phyloP scores from a whole-genome alignment of 1,140 invertebrate species.

The Piezodorus guildinii region DNA sequence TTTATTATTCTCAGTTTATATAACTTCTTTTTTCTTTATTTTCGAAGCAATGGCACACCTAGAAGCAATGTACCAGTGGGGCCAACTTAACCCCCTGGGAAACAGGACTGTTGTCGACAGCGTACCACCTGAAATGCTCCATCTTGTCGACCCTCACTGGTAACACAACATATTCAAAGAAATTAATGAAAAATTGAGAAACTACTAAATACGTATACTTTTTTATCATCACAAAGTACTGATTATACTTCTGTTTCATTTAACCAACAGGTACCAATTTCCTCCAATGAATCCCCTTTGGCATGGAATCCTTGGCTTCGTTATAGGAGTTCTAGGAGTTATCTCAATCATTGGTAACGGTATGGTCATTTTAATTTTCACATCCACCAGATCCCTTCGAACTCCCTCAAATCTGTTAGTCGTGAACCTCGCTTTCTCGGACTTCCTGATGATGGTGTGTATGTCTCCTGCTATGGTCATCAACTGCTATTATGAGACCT shows the following conservation, averaged over 20 bases:
- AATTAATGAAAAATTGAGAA: not conserved
- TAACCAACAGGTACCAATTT: conserved; percentile 34
- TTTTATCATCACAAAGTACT: too few relatives aligned
- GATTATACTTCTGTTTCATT: not conserved
- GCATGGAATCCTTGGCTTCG: conserved; percentile 64
- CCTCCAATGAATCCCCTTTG: conserved; percentile 65
- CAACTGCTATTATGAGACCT: conserved; percentile 77
- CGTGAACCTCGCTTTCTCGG: conserved; percentile 74
- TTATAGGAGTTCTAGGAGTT: conserved; percentile 57
- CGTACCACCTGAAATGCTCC: conserved; percentile 54
- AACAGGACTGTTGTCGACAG: conserved; percentile 58
- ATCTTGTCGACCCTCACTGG: conserved; percentile 56
- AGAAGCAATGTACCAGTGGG: conserved; percentile 20
- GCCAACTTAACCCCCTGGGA: conserved; percentile 26
- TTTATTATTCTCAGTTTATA: too few relatives aligned
- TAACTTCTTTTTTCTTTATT: not conserved
- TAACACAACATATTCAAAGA: conserved; percentile 29
- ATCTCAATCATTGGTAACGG: conserved; percentile 63
- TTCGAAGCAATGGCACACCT: not conserved
- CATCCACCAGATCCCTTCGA: conserved; percentile 57
- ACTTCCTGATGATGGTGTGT: conserved; percentile 75
- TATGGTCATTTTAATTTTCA: conserved; percentile 77
- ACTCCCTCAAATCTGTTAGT: conserved; percentile 78
- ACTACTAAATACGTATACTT: too few relatives aligned
- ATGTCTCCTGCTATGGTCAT: conserved; percentile 76